A percentile compares a stretch with the other conserved stretches of the same genome.
Conservation (phyloP, 1,140 invertebrate species). For the Zaprionus vittiger region DNA sequence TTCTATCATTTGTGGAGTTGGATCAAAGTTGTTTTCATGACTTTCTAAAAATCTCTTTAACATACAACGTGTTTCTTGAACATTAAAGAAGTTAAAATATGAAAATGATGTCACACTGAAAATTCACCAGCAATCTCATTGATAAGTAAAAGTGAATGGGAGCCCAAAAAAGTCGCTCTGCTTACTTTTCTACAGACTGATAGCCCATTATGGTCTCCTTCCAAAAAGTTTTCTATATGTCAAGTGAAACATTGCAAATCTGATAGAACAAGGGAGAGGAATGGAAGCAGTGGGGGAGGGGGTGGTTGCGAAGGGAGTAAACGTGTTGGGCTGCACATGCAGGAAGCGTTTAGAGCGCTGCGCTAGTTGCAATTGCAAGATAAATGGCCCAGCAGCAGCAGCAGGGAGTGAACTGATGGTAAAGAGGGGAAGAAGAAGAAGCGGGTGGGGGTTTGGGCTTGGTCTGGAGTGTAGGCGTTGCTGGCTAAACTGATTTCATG, state of each 20-base stretch:
- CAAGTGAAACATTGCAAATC: constrained; percentile 4
- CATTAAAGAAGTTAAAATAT: too few species aligned
- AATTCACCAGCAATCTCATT: background rate
- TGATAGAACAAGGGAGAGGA: background rate
- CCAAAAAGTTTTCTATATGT: constrained; percentile 3
- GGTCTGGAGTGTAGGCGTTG: constrained; percentile 33
- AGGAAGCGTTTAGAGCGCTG: constrained; percentile 65
- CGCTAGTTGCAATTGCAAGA: constrained; percentile 73
- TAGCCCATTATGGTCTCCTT: constrained; percentile 6
- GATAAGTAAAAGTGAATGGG: background rate
- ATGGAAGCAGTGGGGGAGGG: background rate
- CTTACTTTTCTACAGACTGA: background rate
- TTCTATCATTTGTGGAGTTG: too few species aligned
- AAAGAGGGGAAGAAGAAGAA: background rate
- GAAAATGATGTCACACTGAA: background rate
- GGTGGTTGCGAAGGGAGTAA: background rate
- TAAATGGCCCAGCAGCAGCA: constrained; percentile 66
- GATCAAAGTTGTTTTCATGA: too few species aligned
- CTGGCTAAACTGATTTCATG: constrained; percentile 80
- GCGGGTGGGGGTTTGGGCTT: background rate
- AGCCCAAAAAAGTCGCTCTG: background rate
- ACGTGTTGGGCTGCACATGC: constrained; percentile 28
- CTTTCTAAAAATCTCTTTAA: too few species aligned
- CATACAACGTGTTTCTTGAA: too few species aligned
- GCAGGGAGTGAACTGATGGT: background rate